A percentile compares a stretch with the other conserved stretches of the same genome.
These are phyloP conservation scores for Trachelus tabidus DNA, from an alignment of 2,888 invertebrate genomes.

Conservation along the genomic window DNA sequence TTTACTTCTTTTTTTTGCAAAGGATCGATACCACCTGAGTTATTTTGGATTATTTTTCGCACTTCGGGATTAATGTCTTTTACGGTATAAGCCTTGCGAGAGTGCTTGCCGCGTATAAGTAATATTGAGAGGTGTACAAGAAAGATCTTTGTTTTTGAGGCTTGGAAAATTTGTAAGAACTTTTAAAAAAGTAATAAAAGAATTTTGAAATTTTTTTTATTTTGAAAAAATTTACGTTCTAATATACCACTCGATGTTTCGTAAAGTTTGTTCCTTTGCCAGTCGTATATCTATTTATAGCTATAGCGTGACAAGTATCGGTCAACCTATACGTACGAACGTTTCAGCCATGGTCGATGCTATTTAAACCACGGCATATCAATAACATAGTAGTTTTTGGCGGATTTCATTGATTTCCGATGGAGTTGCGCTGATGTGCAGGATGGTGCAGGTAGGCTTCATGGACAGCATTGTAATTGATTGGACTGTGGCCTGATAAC, in stretches of 20 bases:
- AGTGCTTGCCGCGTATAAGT: background rate
- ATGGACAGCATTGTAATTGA: constrained; percentile 58
- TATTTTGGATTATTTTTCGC: constrained; percentile 57
- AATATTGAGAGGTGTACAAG: background rate
- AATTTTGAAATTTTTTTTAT: background rate
- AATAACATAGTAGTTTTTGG: constrained; percentile 58
- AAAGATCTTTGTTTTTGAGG: background rate
- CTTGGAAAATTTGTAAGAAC: background rate
- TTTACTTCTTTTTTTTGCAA: constrained; percentile 45
- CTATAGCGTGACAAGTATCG: background rate
- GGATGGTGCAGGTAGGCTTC: constrained; percentile 25
- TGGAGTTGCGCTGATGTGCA: constrained; percentile 50
- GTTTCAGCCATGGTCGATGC: constrained; percentile 6
- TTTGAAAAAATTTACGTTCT: background rate
- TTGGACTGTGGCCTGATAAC: constrained; percentile 59
- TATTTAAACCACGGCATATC: constrained; percentile 57
- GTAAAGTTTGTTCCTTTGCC: background rate
- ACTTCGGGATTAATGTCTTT: constrained; percentile 7
- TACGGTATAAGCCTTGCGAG: background rate
- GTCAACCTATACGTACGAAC: background rate
- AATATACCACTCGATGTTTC: background rate
- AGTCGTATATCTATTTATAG: background rate
- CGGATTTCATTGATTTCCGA: constrained; percentile 62
- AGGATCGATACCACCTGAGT: constrained; percentile 52
- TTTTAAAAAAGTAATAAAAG: background rate